Base-by-base conservation (phyloP, 2,888 invertebrate genomes). In the Timandra comae region DNA sequence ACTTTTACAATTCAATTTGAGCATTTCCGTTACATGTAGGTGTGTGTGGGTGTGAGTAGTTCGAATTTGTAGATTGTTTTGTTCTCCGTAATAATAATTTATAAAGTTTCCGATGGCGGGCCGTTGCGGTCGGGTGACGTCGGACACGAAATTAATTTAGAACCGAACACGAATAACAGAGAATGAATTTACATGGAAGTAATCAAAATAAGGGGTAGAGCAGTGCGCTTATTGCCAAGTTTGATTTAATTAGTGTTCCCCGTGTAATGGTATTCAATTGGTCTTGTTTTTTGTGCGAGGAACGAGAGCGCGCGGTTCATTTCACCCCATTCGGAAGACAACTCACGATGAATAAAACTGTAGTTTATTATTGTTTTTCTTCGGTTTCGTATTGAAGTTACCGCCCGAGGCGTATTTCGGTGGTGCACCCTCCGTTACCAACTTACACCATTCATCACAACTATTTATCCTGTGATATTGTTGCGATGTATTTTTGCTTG, bases 101-200 rank as follows among this genome's bases (percentile, higher is more conserved):
- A 68, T 64, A 68, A 73, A 74, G 72, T 74, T 72, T 63, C 55
- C 56, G 61, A 64, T 68, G 71, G 59, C 56, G 62, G 55, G 42
- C 49, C 54, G 53, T 52, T 57, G 67, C 63, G 65, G 68, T 56
- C 53, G 62, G 60, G 56, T 62, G 63, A 56, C 61, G 61, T 53
- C 56, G 57, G 70, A 64, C 67, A 62, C 59, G 54, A 63, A 70
- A 71, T 74, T 75, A 68, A 75, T 75, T 77, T 71, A 61, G 64
- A 64, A 52, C 56, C 47, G 62, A 73, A 75, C 66, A 63, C 61
- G 69, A 70, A 72, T 68, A 66, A 63, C 65, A 54, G 50, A 51
- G 47, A 53, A 51, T 58, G 61, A 66, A 70, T 78, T 73, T 73
- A 73, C 75, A 76, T 74, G 69, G 66, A 65, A 71, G 72, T 67